These are phyloP conservation scores for Huso huso DNA, from an alignment of 2,797 vertebrate species.

Conservation along the genomic window DNA sequence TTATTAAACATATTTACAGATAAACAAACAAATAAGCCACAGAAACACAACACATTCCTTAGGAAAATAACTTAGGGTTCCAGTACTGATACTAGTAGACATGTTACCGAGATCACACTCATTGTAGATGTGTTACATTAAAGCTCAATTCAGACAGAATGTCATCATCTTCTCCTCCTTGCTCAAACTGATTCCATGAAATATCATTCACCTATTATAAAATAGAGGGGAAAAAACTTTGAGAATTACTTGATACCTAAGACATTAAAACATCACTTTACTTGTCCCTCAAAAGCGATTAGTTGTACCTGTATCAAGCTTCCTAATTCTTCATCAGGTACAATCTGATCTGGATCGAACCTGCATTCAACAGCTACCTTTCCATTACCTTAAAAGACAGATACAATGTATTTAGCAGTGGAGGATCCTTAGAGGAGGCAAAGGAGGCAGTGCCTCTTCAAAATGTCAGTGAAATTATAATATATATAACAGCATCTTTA, in stretches of 20 bases:
- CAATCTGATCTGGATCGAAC: conserved; percentile 34
- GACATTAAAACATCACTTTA: not conserved
- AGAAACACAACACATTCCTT: no score
- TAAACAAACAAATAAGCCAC: no score
- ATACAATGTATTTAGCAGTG: no score
- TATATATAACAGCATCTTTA: no score
- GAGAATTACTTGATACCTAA: not conserved
- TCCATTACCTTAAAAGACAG: conserved; percentile 44
- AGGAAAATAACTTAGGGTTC: no score
- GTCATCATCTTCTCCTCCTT: conserved; percentile 24
- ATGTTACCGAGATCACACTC: no score
- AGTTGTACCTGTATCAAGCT: conserved; percentile 48
- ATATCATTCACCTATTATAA: conserved; percentile 32
- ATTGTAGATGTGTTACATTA: conserved; percentile 9
- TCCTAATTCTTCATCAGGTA: conserved; percentile 49
- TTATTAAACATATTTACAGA: no score
- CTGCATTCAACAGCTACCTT: conserved; percentile 53
- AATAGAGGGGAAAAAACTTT: not conserved
- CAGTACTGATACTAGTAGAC: no score
- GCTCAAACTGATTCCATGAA: conserved; percentile 27
- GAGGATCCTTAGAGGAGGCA: no score
- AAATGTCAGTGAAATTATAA: no score
- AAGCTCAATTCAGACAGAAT: conserved; percentile 27
- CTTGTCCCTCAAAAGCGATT: not conserved
- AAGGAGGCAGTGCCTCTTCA: no score